Evolutionary conservation across 1,140 invertebrate genomes (phyloP).

Genomic region (Andricus grossulariae): DNA sequence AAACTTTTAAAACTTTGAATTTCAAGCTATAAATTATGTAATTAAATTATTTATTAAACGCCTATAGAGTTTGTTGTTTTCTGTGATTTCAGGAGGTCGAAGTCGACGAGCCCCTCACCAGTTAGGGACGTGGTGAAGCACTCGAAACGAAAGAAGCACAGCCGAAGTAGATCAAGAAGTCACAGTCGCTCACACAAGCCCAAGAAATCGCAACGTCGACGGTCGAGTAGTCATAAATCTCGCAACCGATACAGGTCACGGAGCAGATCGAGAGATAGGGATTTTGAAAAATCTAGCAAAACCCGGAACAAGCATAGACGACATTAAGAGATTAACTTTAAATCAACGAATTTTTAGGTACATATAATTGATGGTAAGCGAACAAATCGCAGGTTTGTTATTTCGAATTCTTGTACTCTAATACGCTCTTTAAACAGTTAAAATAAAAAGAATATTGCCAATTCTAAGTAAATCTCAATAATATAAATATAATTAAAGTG

Average conservation of each 20-base stretch:
- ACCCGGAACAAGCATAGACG: conserved; percentile 70
- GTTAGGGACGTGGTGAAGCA: conserved; percentile 69
- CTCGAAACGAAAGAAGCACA: conserved; percentile 75
- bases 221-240: conserved; percentile 75
- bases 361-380: conserved; percentile 6
- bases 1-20: not conserved
- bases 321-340: conserved; percentile 49
- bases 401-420: not conserved
- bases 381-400: not conserved
- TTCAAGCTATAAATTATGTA: no score
- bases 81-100: conserved; percentile 66
- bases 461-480: no score
- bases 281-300: conserved; percentile 68
- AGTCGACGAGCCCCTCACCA: conserved; percentile 67
- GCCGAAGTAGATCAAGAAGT: conserved; percentile 76
- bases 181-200: conserved; percentile 73
- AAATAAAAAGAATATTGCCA: not conserved
- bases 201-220: conserved; percentile 70
- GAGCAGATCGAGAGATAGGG: conserved; percentile 75
- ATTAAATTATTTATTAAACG: no score
- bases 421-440: not conserved
- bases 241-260: conserved; percentile 76
- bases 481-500: no score
- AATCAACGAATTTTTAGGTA: conserved; percentile 12
- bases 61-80: not conserved